Base-by-base conservation (phyloP, 2,888 invertebrate genomes). In the Hesperia comma region DNA sequence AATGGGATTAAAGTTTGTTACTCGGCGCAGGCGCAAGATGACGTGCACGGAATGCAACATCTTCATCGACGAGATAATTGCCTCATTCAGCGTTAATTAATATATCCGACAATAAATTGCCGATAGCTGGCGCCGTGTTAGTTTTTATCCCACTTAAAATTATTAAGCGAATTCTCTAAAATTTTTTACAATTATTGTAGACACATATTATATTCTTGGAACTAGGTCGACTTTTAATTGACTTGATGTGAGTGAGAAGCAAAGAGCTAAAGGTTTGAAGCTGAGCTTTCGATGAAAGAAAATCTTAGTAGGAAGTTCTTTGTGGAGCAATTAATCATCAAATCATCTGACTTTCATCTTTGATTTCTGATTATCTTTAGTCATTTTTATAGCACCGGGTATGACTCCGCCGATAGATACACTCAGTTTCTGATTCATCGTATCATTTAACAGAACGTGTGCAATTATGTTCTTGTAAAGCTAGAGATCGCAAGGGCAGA, bases 401-500 rank as follows among this genome's bases (percentile, higher is more conserved):
- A n/a, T 43, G 43, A 49, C 51, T 15, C 19, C 15, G 21, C 17
- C 41, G n/a, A 21, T 37, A 40, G 8, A 67, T 43, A 67, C 21
- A 37, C 15, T 62, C 14, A 6, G 41, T 57, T 41, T 56, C 43
- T 71, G 67, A 81, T 83, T 84, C 83, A 84, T 83, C 82, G 79
- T 86, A 84, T 83, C 82, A 79, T 83, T 85, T 84, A 80, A 81
- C 82, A 79, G 81, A 82, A 84, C 82, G 81, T 83, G 81, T 83
- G 82, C 82, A 87, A 85, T 86, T 88, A 87, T 84, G 82, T 84
- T 86, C 84, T 85, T 83, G 82, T 81, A 77, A 78, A 85, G 81
- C 82, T 86, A 85, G 85, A 87, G 84, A 89, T 88, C 84, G 87
- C 86, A 87, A 88, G 87, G 88, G 89, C 87, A 87, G 84, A 84